Conservation (phyloP, 2,888 invertebrate species). For the Drosophila maculinotata region DNA sequence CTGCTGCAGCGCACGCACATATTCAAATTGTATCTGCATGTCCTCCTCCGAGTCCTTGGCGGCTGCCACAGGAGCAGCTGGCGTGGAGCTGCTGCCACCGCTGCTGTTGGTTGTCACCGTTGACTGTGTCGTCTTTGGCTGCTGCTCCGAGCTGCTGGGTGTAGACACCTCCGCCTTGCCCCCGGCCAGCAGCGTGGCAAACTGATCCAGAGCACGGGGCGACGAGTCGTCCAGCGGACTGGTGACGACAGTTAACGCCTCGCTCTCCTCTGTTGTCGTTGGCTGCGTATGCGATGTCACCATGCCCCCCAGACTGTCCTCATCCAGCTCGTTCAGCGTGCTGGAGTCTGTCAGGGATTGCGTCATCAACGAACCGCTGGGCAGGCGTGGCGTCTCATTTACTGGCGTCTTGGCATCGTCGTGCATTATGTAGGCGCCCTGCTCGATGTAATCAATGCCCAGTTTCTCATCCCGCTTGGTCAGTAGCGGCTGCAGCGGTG, state of each 20-base stretch:
- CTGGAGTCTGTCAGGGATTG: conserved; percentile 81
- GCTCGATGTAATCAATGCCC: conserved; percentile 87
- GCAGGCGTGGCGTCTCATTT: conserved; percentile 81
- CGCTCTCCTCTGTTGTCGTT: conserved; percentile 87
- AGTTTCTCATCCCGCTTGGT: conserved; percentile 84
- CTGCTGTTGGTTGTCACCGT: conserved; percentile 70
- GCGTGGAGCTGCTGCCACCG: conserved; percentile 46
- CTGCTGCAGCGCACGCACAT: conserved; percentile 88
- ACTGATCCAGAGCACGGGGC: conserved; percentile 74
- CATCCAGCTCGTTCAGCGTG: conserved; percentile 86
- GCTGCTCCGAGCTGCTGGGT: conserved; percentile 83
- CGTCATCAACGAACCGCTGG: no score
- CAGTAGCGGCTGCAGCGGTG: conserved; percentile 43
- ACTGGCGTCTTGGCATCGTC: conserved; percentile 85
- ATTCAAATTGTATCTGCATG: conserved; percentile 85
- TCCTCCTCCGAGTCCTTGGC: conserved; percentile 60
- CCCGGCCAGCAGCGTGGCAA: conserved; percentile 53
- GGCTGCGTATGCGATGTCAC: conserved; percentile 83
- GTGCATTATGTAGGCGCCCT: conserved; percentile 84
- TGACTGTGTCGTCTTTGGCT: conserved; percentile 82
- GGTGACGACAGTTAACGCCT: conserved; percentile 86
- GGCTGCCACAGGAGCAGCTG: conserved; percentile 35
- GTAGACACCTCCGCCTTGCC: conserved; percentile 70
- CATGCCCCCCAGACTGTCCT: conserved; percentile 87
- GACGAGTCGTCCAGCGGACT: conserved; percentile 85